Evolutionary conservation across 1,140 invertebrate species (phyloP).

Genomic region (Propsilocerus akamusi): DNA sequence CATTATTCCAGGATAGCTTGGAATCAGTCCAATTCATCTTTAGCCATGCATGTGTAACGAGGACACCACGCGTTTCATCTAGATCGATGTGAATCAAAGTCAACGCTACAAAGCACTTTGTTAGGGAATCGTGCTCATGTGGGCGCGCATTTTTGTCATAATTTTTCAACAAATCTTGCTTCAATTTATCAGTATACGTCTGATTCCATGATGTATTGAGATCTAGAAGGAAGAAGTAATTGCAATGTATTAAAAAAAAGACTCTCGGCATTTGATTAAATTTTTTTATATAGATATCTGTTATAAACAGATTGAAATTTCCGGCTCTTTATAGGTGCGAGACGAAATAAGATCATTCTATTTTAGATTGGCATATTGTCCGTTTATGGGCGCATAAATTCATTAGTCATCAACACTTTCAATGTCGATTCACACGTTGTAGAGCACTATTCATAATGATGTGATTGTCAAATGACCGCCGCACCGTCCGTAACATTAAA

Average conservation of each 20-base stretch:
- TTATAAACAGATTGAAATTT: background rate
- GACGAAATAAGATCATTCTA: too few species aligned
- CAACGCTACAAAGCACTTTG: slow-evolving; percentile 31
- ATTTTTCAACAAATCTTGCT: slow-evolving; percentile 33
- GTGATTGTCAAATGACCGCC: too few species aligned
- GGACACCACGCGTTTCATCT: slow-evolving; percentile 32
- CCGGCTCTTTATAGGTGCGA: background rate
- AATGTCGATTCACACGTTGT: too few species aligned
- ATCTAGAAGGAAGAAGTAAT: background rate
- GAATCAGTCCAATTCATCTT: slow-evolving; percentile 8
- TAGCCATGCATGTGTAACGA: slow-evolving; percentile 35
- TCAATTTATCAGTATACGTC: slow-evolving; percentile 34
- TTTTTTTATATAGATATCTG: background rate
- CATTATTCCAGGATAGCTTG: background rate
- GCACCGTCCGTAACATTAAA: too few species aligned
- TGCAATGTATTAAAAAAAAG: background rate
- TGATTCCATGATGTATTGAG: slow-evolving; percentile 27
- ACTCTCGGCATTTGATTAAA: background rate
- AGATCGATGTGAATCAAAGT: slow-evolving; percentile 32
- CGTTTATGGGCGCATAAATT: too few species aligned
- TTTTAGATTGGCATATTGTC: background rate
- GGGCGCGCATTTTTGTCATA: slow-evolving; percentile 44
- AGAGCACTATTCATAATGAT: too few species aligned
- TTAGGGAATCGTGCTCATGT: slow-evolving; percentile 29
- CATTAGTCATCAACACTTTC: too few species aligned